Evolutionary conservation across 2,113 vertebrate species (phyloP), one percentile per base, ranked within the genome.

Genomic region (Rhea pennata): DNA sequence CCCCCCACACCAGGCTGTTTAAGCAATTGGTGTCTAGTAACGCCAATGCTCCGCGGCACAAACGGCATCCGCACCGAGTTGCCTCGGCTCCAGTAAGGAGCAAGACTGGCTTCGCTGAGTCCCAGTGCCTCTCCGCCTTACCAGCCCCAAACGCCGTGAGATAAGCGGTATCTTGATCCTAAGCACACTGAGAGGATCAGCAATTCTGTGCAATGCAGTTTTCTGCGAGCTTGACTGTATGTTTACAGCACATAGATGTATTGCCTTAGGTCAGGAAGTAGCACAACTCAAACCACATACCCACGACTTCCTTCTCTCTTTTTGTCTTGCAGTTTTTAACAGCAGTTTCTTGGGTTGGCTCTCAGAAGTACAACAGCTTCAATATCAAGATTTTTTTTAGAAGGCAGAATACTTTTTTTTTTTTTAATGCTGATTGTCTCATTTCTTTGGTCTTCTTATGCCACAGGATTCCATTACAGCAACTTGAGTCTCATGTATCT

Each of bases 231-330:
- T 88, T n/a, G 87, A 61, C 22, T 51, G 48, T 15, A 11, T 12
- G 7, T 8, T 85, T 66, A 56, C 8, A 4, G 31, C 50, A 82
- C 20, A 59, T 3, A 15, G 79, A 54, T 11, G 0, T 44, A 33
- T 95, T 89, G 85, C 92, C 50, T 95, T 22, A 17, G 8, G 48
- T 26, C 90, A 90, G 94, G 88, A 97, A 96, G 56, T 73, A 91
- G 79, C 75, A n/a, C 53, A 80, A 84, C 46, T 69, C 44, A 58
- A 91, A 83, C 88, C 27, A 1, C 78, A 88, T 71, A 93, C 89
- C 39, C 31, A 92, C 84, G 12, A 16, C 33, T 94, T 92, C 40
- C 48, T 96, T 81, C 67, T 90, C 21, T 75, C 2, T 70, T 27
- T 80, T 71, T 50, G 27, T 10, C 17, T 79, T 79, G 36, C 65